These are phyloP conservation scores for Panorpa germanica DNA, from an alignment of 2,888 invertebrate genomes.

Conservation along the genomic window DNA sequence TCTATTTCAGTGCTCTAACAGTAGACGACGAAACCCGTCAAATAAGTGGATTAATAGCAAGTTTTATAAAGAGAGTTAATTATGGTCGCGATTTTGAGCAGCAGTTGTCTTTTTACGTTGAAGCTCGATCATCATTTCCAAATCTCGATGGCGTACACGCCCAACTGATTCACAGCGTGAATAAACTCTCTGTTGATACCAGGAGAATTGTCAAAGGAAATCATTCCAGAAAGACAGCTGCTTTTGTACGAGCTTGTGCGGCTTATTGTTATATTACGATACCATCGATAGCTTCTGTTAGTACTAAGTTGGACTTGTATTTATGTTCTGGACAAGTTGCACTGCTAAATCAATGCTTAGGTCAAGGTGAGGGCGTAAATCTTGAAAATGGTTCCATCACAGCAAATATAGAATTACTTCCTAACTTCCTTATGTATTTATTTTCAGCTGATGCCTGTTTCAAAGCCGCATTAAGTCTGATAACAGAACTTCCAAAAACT, in stretches of 20 bases:
- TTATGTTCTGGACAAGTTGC: conserved; percentile 78
- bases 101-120: conserved; percentile 84
- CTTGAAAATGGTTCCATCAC: conserved; percentile 6
- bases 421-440: no score
- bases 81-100: conserved; percentile 79
- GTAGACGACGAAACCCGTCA: conserved; percentile 83
- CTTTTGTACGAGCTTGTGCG: conserved; percentile 83
- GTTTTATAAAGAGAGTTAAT: conserved; percentile 59
- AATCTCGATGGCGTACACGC: conserved; percentile 77
- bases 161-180: conserved; percentile 76
- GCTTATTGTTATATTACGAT: conserved; percentile 93
- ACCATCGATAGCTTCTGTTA: conserved; percentile 77
- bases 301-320: conserved; percentile 66
- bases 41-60: conserved; percentile 66
- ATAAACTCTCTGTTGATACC: conserved; percentile 52
- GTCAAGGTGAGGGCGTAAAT: conserved; percentile 72
- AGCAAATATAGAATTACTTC: no score
- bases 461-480: conserved; percentile 65
- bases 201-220: conserved; percentile 48
- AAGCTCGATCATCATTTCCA: conserved; percentile 74
- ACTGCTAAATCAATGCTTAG: conserved; percentile 72
- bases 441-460: conserved; percentile 79
- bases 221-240: conserved; percentile 61
- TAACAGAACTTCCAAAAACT: conserved; percentile 56
- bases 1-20: conserved; percentile 52